These are phyloP conservation scores for Epinephelus awoara DNA, from an alignment of 2,797 vertebrate genomes.

Conservation along the genomic window DNA sequence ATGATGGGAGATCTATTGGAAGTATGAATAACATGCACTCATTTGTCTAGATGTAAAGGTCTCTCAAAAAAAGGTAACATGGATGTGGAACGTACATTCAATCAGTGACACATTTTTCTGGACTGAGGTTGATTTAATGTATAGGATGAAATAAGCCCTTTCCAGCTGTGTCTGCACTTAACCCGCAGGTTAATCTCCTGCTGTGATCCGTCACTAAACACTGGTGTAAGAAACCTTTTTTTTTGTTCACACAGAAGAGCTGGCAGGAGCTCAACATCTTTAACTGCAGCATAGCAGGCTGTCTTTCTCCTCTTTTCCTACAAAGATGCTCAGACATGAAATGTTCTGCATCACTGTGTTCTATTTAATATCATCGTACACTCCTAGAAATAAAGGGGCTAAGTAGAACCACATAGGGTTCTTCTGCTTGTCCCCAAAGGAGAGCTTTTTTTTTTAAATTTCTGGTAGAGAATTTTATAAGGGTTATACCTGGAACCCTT, in stretches of 20 bases:
- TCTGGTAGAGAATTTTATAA: too few species aligned
- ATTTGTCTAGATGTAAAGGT: not conserved
- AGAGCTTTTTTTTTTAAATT: too few species aligned
- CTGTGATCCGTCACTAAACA: constrained; percentile 30
- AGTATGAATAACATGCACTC: not conserved
- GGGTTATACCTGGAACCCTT: too few species aligned
- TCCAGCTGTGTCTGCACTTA: constrained; percentile 49
- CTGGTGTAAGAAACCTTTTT: constrained; percentile 4
- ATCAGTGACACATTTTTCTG: not conserved
- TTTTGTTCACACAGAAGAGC: constrained; percentile 17
- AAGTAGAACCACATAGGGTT: too few species aligned
- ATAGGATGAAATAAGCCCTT: constrained; percentile 15
- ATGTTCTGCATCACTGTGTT: not conserved
- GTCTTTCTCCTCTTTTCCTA: constrained; percentile 11
- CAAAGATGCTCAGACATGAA: constrained; percentile 11
- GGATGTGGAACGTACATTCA: not conserved
- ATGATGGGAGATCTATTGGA: not conserved
- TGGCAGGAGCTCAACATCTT: constrained; percentile 9
- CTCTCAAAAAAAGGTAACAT: not conserved
- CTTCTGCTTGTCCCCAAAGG: too few species aligned
- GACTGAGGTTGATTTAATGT: constrained; percentile 19
- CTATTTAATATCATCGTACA: constrained; percentile 15
- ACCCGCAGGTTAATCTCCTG: constrained; percentile 39
- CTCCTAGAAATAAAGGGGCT: too few species aligned
- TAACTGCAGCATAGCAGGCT: not conserved